phyloP scores from a whole-genome alignment of 2,888 invertebrate species.

The Lumbricus terrestris region DNA sequence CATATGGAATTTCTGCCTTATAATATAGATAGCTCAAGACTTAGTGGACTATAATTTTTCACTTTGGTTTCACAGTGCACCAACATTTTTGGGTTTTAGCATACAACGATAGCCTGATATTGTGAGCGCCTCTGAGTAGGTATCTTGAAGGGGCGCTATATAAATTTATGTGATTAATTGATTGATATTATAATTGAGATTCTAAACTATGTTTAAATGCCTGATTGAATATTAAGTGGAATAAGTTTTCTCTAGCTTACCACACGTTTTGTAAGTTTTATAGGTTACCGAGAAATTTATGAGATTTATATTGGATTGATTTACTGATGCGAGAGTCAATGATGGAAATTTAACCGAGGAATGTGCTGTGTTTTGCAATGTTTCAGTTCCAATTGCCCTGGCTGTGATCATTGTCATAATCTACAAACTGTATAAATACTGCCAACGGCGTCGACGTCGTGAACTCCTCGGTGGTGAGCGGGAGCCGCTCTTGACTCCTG shows the following conservation, averaged over 20 bases:
- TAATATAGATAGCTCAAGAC: too few relatives aligned
- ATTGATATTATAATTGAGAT: too few relatives aligned
- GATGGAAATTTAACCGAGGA: background rate
- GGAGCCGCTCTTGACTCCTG: background rate
- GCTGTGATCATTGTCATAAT: constrained; percentile 6
- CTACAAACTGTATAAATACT: constrained; percentile 9
- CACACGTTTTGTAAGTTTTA: background rate
- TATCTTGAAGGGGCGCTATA: too few relatives aligned
- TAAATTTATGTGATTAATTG: too few relatives aligned
- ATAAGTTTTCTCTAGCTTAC: background rate
- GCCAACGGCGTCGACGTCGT: background rate
- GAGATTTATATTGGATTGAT: background rate
- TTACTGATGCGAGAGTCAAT: background rate
- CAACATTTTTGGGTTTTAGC: background rate
- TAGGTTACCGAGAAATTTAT: too few relatives aligned
- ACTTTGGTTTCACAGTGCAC: background rate
- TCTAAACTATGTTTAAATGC: background rate
- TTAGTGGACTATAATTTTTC: too few relatives aligned
- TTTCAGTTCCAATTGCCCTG: constrained; percentile 14
- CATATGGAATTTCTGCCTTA: too few relatives aligned
- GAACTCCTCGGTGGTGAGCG: background rate
- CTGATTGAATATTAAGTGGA: background rate
- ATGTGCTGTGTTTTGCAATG: too few relatives aligned
- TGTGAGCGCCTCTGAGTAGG: too few relatives aligned
- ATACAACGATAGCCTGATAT: background rate